A percentile compares a stretch with the other conserved stretches of the same genome.
These are phyloP conservation scores for Phocides pigmalion DNA, from an alignment of 1,140 invertebrate species.

Conservation along the genomic window DNA sequence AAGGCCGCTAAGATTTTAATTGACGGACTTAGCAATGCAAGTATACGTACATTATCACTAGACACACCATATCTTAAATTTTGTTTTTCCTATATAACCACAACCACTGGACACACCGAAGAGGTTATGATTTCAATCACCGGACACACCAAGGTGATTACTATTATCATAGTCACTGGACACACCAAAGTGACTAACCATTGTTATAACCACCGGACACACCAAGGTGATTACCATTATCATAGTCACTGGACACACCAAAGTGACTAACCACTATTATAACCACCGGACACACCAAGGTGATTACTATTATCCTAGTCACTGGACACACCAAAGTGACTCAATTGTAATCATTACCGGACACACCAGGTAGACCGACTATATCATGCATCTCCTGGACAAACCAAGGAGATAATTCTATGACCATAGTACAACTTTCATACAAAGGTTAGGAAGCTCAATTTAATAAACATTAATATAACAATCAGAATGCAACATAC, in stretches of 20 bases:
- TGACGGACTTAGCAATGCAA: too few species aligned
- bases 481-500: too few species aligned
- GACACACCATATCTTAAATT: too few species aligned
- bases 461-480: too few species aligned
- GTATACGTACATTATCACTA: too few species aligned
- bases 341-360: neutral
- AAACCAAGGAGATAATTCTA: neutral
- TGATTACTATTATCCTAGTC: neutral
- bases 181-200: neutral
- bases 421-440: neutral
- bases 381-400: neutral
- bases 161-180: neutral
- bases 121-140: neutral
- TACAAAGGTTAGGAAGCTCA: too few species aligned
- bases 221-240: neutral
- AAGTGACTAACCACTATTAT: neutral
- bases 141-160: neutral
- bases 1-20: too few species aligned
- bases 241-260: neutral
- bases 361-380: neutral
- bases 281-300: slow-evolving; percentile 1
- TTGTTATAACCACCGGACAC: neutral
- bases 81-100: too few species aligned
- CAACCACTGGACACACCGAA: too few species aligned
- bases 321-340: neutral